These are phyloP conservation scores for Achroia grisella DNA, from an alignment of 1,140 invertebrate species.

Conservation along the genomic window DNA sequence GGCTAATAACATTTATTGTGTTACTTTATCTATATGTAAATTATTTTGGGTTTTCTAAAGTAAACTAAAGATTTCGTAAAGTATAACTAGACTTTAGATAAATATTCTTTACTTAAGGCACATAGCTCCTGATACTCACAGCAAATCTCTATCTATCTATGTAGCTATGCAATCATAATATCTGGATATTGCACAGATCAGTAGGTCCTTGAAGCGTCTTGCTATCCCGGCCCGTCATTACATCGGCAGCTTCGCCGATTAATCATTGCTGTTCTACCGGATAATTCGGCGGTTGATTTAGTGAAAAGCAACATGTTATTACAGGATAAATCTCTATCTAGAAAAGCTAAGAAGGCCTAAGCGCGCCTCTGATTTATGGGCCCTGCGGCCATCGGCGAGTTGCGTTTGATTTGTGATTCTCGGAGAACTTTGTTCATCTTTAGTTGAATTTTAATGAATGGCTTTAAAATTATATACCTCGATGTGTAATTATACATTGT, in stretches of 20 bases:
- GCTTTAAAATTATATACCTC: constrained; percentile 58
- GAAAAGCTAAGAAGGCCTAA: constrained; percentile 72
- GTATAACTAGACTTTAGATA: too few relatives aligned
- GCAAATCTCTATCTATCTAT: too few relatives aligned
- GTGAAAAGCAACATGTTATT: constrained; percentile 71
- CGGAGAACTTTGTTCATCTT: constrained; percentile 53
- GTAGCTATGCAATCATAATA: too few relatives aligned
- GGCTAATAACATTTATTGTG: too few relatives aligned
- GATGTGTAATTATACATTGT: constrained; percentile 51
- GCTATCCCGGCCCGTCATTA: constrained; percentile 45
- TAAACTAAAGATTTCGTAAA: too few relatives aligned
- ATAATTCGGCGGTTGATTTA: constrained; percentile 72
- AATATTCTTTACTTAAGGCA: too few relatives aligned
- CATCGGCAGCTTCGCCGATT: constrained; percentile 55
- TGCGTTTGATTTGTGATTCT: constrained; percentile 64
- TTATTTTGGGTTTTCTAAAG: too few relatives aligned
- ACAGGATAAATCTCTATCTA: constrained; percentile 72
- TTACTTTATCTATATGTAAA: too few relatives aligned
- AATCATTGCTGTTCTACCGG: constrained; percentile 68
- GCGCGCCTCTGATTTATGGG: constrained; percentile 61
- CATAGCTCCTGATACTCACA: too few relatives aligned
- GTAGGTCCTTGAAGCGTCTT: too few relatives aligned
- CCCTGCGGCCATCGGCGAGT: constrained; percentile 50
- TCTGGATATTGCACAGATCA: too few relatives aligned
- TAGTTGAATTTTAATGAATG: constrained; percentile 70